Conservation (phyloP, 1,140 invertebrate genomes). For the Mya arenaria region DNA sequence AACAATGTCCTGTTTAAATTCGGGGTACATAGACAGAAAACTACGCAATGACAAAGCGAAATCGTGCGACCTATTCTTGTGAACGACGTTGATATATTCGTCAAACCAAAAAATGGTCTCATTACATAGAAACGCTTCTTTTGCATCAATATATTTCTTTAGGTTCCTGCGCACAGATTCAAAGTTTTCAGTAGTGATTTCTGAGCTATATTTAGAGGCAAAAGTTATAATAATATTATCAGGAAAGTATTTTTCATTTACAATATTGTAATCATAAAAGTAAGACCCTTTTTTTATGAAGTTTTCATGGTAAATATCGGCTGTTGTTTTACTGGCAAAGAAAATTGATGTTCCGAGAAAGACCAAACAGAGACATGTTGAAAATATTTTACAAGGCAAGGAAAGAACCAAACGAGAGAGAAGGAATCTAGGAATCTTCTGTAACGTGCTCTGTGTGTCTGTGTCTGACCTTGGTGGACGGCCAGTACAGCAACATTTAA, state of each 20-base stretch:
- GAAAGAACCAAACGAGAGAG: conserved; percentile 17
- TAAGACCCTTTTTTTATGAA: no score
- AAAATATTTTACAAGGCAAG: conserved; percentile 1
- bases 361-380: neutral
- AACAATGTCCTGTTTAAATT: conserved; percentile 26
- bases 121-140: neutral
- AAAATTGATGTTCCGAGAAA: conserved; percentile 22
- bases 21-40: neutral
- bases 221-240: no score
- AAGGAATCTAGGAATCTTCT: neutral
- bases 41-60: neutral
- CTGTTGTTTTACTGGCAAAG: neutral
- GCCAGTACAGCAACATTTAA: conserved; percentile 35
- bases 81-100: neutral
- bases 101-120: conserved; percentile 15
- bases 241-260: no score
- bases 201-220: no score
- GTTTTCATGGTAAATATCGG: no score
- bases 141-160: no score
- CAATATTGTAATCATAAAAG: no score
- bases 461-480: neutral
- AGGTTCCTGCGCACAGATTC: no score
- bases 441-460: neutral
- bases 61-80: neutral
- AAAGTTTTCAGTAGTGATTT: no score